Conservation (phyloP, 2,797 vertebrate genomes). For the Ficedula albicollis region DNA sequence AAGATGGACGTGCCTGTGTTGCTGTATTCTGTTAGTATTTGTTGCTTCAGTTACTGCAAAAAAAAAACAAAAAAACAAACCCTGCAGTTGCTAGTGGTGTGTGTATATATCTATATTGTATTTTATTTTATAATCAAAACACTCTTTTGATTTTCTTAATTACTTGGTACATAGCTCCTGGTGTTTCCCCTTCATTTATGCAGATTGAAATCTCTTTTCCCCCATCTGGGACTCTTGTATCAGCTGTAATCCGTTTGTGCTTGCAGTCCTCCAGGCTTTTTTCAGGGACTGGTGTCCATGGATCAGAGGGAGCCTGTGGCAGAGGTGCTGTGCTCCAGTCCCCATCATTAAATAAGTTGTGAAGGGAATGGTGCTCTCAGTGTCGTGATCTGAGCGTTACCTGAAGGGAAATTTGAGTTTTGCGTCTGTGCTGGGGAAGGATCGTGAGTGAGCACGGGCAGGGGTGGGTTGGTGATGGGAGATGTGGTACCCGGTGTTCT, state of each 20-base stretch:
- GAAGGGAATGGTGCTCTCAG: neutral
- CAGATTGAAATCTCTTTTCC: neutral
- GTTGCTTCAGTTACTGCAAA: neutral
- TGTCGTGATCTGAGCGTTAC: neutral
- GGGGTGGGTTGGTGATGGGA: neutral
- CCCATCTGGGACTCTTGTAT: neutral
- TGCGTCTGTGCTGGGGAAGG: neutral
- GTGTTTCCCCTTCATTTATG: slow-evolving; percentile 6
- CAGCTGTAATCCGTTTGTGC: neutral
- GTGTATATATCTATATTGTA: fast-evolving
- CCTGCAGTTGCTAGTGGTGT: neutral
- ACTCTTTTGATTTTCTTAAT: neutral
- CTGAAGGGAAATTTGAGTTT: neutral
- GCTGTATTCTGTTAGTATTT: neutral
- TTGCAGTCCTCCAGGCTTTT: slow-evolving; percentile 1
- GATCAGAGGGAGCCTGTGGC: neutral
- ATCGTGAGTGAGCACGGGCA: neutral
- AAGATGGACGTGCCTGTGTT: fast-evolving
- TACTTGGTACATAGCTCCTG: neutral
- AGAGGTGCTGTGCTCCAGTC: neutral
- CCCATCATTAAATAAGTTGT: neutral
- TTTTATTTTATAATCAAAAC: neutral
- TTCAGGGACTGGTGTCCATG: neutral
- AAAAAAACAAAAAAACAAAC: neutral
- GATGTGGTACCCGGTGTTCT: neutral